A percentile compares a stretch with the other conserved stretches of the same genome.
These are phyloP conservation scores for Acleris literana DNA, from an alignment of 2,888 invertebrate genomes.

Conservation along the genomic window DNA sequence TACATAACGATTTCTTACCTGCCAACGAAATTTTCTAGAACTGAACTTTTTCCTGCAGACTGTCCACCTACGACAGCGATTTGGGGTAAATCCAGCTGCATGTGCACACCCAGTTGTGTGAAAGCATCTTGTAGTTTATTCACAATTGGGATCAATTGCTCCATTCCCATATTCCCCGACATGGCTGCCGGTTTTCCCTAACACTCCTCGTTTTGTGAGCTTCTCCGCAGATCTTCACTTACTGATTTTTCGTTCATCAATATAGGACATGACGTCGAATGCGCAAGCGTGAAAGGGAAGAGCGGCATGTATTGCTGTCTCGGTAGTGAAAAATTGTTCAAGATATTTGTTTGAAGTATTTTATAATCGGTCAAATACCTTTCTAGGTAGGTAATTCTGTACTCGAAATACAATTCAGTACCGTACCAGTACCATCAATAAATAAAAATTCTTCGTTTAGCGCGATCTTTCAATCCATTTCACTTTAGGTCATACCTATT, in stretches of 20 bases:
- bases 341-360: not conserved
- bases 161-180: conserved; percentile 95
- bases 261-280: conserved; percentile 56
- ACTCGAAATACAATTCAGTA: too few relatives aligned
- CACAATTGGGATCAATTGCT: conserved; percentile 99
- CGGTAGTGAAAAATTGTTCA: conserved; percentile 28
- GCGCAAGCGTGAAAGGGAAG: conserved; percentile 71
- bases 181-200: conserved; percentile 78
- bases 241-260: conserved; percentile 81
- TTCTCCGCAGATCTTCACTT: conserved; percentile 74
- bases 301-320: conserved; percentile 46
- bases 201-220: conserved; percentile 73
- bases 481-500: too few relatives aligned
- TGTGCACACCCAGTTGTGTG: conserved; percentile 97
- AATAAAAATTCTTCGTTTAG: too few relatives aligned
- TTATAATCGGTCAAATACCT: not conserved
- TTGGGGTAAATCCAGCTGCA: conserved; percentile 99
- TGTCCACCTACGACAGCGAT: conserved; percentile 99
- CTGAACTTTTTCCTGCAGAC: conserved; percentile 99
- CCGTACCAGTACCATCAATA: too few relatives aligned
- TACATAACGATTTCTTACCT: conserved; percentile 85
- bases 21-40: conserved; percentile 99
- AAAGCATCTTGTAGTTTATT: conserved; percentile 99
- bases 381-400: not conserved
- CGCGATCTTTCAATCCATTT: too few relatives aligned